A percentile compares a stretch with the other conserved stretches of the same genome.
phyloP scores from a whole-genome alignment of 2,888 invertebrate genomes.

The Acanthoscelides obtectus region DNA sequence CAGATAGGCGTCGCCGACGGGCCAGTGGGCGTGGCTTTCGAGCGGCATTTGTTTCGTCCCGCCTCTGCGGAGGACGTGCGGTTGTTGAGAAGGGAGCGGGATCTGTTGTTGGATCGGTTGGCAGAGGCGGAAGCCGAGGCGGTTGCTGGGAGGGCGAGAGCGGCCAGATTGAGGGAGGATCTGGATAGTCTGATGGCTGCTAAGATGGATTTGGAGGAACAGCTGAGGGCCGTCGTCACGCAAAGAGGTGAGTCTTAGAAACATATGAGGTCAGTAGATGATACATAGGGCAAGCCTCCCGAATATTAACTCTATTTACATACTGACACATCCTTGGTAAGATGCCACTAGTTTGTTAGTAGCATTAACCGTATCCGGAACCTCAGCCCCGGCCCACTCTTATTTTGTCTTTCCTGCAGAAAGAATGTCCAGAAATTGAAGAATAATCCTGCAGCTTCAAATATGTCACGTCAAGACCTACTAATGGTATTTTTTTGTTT shows the following conservation, averaged over 20 bases:
- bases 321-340: no score
- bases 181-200: conserved; percentile 55
- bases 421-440: no score
- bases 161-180: conserved; percentile 61
- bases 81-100: conserved; percentile 66
- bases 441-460: no score
- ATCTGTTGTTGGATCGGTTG: conserved; percentile 63
- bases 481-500: no score
- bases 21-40: conserved; percentile 29
- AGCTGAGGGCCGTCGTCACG: conserved; percentile 53
- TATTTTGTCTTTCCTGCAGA: no score
- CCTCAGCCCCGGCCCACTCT: no score
- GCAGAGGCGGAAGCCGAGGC: conserved; percentile 74
- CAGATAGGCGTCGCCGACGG: conserved; percentile 37
- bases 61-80: conserved; percentile 54
- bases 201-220: conserved; percentile 59
- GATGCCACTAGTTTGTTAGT: no score
- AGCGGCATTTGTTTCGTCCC: conserved; percentile 40
- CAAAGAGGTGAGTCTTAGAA: conserved; percentile 45
- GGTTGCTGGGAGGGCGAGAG: conserved; percentile 60
- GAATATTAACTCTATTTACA: no score
- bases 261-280: no score
- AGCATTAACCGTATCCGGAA: no score
- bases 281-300: no score
- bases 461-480: no score